phyloP scores from a whole-genome alignment of 2,888 invertebrate genomes.

The Drosophila diplacantha region DNA sequence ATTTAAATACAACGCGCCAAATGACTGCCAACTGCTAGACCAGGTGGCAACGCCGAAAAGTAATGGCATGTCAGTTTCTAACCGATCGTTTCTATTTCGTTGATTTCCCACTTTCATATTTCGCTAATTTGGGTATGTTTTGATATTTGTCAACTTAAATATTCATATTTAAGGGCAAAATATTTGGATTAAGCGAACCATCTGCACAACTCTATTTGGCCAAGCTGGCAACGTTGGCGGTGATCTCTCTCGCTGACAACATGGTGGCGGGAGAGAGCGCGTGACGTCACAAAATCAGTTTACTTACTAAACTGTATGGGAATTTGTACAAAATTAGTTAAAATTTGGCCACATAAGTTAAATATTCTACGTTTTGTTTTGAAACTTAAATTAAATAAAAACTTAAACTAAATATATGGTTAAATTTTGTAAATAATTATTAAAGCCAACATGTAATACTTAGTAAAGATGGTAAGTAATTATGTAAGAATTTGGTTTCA shows the following conservation, averaged over 20 bases:
- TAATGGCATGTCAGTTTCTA: neutral
- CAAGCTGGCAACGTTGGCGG: conserved; percentile 46
- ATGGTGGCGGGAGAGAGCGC: neutral
- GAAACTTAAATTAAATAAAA: fast-evolving
- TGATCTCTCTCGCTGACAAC: conserved; percentile 33
- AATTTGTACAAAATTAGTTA: fast-evolving
- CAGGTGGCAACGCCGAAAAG: conserved; percentile 28
- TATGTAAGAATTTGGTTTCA: too few relatives aligned
- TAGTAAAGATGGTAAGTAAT: too few relatives aligned
- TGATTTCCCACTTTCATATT: conserved; percentile 25
- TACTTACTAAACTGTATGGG: neutral
- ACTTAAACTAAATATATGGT: fast-evolving
- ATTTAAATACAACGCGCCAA: conserved; percentile 68
- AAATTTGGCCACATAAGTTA: too few relatives aligned
- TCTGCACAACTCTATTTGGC: conserved; percentile 40
- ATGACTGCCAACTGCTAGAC: conserved; percentile 27
- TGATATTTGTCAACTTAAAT: conserved; percentile 3
- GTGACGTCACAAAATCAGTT: conserved; percentile 24
- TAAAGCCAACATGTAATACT: too few relatives aligned
- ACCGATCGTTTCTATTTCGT: neutral
- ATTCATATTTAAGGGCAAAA: conserved; percentile 12
- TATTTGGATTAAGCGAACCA: conserved; percentile 46
- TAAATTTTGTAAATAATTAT: neutral
- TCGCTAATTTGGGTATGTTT: conserved; percentile 4
- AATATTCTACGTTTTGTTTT: too few relatives aligned